These are phyloP conservation scores for Pammene aurita DNA, from an alignment of 2,888 invertebrate genomes.

Conservation along the genomic window DNA sequence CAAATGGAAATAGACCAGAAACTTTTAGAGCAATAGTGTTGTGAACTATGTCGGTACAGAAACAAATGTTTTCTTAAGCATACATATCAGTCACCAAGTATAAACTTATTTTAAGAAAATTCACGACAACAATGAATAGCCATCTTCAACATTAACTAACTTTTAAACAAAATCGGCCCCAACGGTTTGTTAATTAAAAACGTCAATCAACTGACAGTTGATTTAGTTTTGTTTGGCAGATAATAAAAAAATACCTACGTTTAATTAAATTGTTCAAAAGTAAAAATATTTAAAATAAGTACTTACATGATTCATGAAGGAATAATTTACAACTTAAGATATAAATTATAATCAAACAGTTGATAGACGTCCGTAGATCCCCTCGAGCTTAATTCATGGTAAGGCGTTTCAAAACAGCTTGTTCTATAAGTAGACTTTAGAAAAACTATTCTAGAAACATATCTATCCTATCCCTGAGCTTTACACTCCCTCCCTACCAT, in stretches of 20 bases:
- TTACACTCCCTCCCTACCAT: too few species aligned
- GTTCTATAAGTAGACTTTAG: too few species aligned
- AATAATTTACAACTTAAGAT: background rate
- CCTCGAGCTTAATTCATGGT: too few species aligned
- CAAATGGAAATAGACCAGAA: too few species aligned
- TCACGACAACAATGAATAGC: slow-evolving; percentile 12
- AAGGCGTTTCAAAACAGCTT: too few species aligned
- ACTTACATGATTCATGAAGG: background rate
- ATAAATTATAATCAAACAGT: too few species aligned
- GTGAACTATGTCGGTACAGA: too few species aligned
- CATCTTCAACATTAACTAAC: slow-evolving; percentile 48
- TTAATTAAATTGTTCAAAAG: slow-evolving; percentile 3
- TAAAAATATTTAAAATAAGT: background rate
- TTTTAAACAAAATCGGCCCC: slow-evolving; percentile 54
- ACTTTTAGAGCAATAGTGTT: too few species aligned
- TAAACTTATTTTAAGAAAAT: background rate
- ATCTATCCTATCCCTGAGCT: too few species aligned
- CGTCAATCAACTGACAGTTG: slow-evolving; percentile 68
- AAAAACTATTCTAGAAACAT: too few species aligned
- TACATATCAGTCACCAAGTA: background rate
- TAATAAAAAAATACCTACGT: slow-evolving; percentile 48
- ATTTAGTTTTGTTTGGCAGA: slow-evolving; percentile 58
- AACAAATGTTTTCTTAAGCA: too few species aligned
- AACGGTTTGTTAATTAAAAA: slow-evolving; percentile 72
- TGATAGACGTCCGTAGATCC: too few species aligned